phyloP scores from a whole-genome alignment of 2,113 vertebrate species.

The Sus scrofa region T2T-Sscrofa CM000825.6:54942001-54942500 shows the following conservation, averaged over 20 bases:
- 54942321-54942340: slow-evolving; percentile 33
- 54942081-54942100: not conserved
- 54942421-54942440: slow-evolving; percentile 31
- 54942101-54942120: not conserved
- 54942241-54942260: not conserved
- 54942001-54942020: not conserved
- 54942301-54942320: not conserved
- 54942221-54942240: slow-evolving; percentile 37
- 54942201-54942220: slow-evolving; percentile 24
- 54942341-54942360: slow-evolving; percentile 22
- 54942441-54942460: not conserved
- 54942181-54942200: not conserved
- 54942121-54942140: not conserved
- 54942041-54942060: not conserved
- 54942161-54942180: not conserved
- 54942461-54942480: not conserved
- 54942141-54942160: slow-evolving; percentile 8
- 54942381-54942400: slow-evolving; percentile 50
- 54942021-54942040: not conserved
- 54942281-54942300: slow-evolving; percentile 47
- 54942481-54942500: not conserved
- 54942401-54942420: not conserved
- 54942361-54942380: slow-evolving; percentile 41
- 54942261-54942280: slow-evolving; percentile 35
- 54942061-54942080: not conserved